Evolutionary conservation across 2,888 invertebrate species (phyloP).

Genomic region (Mamestra brassicae): DNA sequence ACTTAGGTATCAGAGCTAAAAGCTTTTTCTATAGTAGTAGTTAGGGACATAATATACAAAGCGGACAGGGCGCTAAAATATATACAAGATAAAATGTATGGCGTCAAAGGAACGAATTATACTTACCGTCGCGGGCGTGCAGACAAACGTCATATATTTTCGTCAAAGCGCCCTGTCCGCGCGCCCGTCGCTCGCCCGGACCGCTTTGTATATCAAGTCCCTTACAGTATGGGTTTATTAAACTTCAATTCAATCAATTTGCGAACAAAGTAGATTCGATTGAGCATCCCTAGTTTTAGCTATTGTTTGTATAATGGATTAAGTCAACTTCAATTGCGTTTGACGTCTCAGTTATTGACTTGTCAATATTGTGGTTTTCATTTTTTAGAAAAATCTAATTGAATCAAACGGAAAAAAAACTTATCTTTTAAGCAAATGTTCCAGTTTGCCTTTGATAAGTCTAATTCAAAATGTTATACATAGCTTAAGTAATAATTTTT

Average conservation of each 20-base stretch:
- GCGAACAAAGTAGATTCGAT: neutral
- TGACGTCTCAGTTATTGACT: constrained; percentile 2
- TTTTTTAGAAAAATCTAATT: neutral
- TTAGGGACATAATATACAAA: no score
- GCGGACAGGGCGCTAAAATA: no score
- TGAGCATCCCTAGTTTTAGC: neutral
- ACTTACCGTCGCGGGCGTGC: no score
- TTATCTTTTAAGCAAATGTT: neutral
- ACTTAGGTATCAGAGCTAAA: no score
- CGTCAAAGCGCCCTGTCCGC: no score
- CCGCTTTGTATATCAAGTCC: no score
- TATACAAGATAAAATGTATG: no score
- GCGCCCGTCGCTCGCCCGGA: no score
- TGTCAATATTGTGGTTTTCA: constrained; percentile 3
- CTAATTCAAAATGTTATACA: neutral
- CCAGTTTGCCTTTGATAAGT: neutral
- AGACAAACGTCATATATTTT: no score
- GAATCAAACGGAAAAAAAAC: neutral
- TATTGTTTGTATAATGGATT: neutral
- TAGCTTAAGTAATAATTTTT: neutral
- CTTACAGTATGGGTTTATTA: no score
- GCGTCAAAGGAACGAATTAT: no score
- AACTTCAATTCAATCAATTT: neutral
- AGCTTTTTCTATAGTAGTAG: no score
- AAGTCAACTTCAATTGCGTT: neutral